A percentile compares a stretch with the other conserved stretches of the same genome.
Evolutionary conservation across 1,140 invertebrate species (phyloP).

Genomic region (Meloidogyne chitwoodi): DNA sequence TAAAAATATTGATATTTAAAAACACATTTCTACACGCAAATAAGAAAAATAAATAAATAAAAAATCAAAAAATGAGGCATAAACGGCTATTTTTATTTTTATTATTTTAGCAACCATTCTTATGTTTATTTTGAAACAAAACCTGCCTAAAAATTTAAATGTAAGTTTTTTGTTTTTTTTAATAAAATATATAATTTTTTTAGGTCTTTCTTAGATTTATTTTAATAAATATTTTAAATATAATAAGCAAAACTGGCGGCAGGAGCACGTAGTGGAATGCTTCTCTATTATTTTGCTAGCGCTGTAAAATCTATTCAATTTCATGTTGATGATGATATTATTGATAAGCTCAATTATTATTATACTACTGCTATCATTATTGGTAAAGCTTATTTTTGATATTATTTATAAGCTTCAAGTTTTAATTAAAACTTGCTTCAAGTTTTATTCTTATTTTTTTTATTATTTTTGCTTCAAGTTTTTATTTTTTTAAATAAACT

Average conservation of each 20-base stretch:
- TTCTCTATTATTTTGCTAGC: slow-evolving; percentile 49
- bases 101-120: not conserved
- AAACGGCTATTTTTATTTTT: not conserved
- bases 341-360: slow-evolving; percentile 60
- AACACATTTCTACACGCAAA: not conserved
- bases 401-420: too few species aligned
- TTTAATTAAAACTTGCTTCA: not conserved
- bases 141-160: not conserved
- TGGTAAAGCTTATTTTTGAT: slow-evolving; percentile 33
- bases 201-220: not conserved
- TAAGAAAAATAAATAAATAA: not conserved
- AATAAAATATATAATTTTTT: not conserved
- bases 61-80: not conserved
- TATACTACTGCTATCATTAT: slow-evolving; percentile 60
- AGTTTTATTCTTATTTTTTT: not conserved
- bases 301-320: slow-evolving; percentile 60
- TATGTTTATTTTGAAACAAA: not conserved
- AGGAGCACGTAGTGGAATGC: slow-evolving; percentile 4
- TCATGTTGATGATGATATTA: slow-evolving; percentile 60
- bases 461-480: not conserved
- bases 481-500: not conserved
- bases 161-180: not conserved
- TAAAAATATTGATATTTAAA: not conserved
- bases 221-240: not conserved
- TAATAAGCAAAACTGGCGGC: slow-evolving; percentile 13